Conservation (phyloP, 2,888 invertebrate genomes). For the Eristalinus aeneus region DNA sequence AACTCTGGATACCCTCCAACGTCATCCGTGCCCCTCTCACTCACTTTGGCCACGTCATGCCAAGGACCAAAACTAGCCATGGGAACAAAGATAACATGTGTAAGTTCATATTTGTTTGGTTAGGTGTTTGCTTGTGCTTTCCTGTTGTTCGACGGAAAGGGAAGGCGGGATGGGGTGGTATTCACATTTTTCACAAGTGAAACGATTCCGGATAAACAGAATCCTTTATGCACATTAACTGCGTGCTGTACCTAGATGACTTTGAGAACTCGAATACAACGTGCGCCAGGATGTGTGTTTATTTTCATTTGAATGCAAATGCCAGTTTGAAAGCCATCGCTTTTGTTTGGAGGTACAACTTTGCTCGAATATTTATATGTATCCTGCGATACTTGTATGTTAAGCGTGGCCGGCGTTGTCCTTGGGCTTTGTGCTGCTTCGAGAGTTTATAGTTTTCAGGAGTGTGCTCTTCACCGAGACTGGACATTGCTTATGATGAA, state of each 20-base stretch:
- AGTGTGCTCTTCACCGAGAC: too few relatives aligned
- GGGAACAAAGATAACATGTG: slow-evolving; percentile 8
- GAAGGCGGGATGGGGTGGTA: not conserved
- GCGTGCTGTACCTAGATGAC: not conserved
- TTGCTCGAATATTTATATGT: too few relatives aligned
- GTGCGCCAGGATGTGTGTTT: not conserved
- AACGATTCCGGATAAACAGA: not conserved
- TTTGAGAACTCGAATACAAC: not conserved
- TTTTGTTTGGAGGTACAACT: too few relatives aligned
- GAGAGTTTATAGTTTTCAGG: too few relatives aligned
- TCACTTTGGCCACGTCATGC: not conserved
- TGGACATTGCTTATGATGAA: too few relatives aligned
- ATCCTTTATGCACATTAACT: not conserved
- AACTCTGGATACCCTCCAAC: not conserved
- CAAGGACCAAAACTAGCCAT: slow-evolving; percentile 1
- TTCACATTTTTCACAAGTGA: not conserved
- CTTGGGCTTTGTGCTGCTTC: too few relatives aligned
- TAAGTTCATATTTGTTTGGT: not conserved
- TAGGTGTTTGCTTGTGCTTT: not conserved
- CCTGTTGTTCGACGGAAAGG: not conserved
- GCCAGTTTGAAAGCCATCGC: too few relatives aligned
- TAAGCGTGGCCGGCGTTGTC: too few relatives aligned
- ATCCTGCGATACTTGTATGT: too few relatives aligned
- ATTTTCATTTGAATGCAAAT: not conserved
- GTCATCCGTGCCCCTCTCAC: not conserved